Evolutionary conservation across 2,888 invertebrate genomes (phyloP), one percentile per base, ranked within the genome.

Genomic region (Biston betularia): DNA sequence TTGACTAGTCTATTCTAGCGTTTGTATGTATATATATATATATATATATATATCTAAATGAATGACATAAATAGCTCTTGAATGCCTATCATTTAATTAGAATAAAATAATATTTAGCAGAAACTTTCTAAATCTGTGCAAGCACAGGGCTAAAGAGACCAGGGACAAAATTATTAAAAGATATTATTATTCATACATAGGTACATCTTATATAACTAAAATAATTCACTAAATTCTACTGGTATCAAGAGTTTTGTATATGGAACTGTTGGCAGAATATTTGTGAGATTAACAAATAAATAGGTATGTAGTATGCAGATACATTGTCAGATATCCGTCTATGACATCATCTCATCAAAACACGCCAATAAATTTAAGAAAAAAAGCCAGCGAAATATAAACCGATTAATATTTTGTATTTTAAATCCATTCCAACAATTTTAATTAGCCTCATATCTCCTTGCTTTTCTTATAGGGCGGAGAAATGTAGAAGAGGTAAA

Each of bases 291-390:
- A 10, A 15, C 7, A 48, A n/a, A 11, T 48, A 48, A 8, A 0
- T 48, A 33, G 4, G 8, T 24, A 49, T 7, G 1, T 24, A 12
- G 9, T 10, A 53, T 40, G 38, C 12, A 54, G 42, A 54, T 44
- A 63, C 42, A 6, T 45, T 56, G 76, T 73, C 73, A 78, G 71
- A 80, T 75, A 79, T 79, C 77, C 79, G 76, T 76, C 73, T 73
- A 85, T 87, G 87, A 87, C 85, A 85, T 87, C 88, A 86, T 74
- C 79, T 72, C 73, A 69, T 55, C 65, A 71, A 34, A 63, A 62
- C 52, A 14, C 35, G 3, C 38, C 38, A 48, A 44, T 48, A n/a
- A 54, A 40, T 57, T 52, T 33, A 33, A 42, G 42, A 54, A 58
- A 8, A 0, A 34, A 9, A n/a, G 34, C n/a, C 8, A n/a, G 5